These are phyloP conservation scores for Aphis craccivora DNA, from an alignment of 1,140 invertebrate genomes.

Conservation along the genomic window DNA sequence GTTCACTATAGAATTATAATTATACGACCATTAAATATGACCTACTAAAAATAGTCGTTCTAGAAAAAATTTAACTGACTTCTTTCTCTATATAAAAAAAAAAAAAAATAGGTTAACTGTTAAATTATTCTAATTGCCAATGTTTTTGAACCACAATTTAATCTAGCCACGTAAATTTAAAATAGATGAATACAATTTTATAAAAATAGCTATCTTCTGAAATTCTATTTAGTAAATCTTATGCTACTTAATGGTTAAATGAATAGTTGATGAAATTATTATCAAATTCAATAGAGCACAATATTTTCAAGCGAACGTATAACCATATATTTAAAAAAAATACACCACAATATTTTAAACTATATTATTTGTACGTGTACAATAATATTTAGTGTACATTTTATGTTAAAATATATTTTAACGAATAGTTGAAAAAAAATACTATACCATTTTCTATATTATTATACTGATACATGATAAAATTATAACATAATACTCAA, in stretches of 20 bases:
- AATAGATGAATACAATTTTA: neutral
- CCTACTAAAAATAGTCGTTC: neutral
- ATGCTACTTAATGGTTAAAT: neutral
- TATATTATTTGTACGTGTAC: neutral
- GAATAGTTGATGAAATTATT: neutral
- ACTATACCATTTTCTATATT: too few species aligned
- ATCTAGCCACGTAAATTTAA: neutral
- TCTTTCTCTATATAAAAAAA: neutral
- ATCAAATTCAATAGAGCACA: neutral
- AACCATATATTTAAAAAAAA: neutral
- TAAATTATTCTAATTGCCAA: neutral
- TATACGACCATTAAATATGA: neutral
- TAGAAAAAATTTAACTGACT: neutral
- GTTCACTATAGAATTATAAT: neutral
- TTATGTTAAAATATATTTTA: too few species aligned
- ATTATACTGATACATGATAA: too few species aligned
- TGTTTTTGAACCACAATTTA: neutral
- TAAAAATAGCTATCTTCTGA: neutral
- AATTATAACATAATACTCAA: neutral
- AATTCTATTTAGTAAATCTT: neutral
- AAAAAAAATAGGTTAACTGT: neutral
- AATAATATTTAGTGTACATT: neutral
- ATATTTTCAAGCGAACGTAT: neutral
- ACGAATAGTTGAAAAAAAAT: too few species aligned
- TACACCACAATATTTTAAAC: neutral